These are phyloP conservation scores for Malthinus flaveolus DNA, from an alignment of 2,888 invertebrate species.

Conservation along the genomic window DNA sequence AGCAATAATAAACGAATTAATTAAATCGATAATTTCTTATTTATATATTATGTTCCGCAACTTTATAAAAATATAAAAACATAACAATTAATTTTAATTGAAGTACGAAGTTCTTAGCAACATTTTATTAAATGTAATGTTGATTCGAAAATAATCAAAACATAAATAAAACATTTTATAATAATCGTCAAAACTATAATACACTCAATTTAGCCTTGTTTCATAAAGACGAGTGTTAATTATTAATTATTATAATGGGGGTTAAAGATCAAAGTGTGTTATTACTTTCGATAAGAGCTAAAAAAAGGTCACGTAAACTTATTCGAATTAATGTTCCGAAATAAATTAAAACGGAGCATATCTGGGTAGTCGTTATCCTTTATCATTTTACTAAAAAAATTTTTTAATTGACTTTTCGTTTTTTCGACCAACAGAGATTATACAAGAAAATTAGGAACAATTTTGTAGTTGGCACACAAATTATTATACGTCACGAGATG, in stretches of 20 bases:
- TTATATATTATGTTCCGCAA: not conserved
- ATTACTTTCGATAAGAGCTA: conserved; percentile 24
- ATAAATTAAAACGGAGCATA: conserved; percentile 14
- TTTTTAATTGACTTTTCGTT: too few species aligned
- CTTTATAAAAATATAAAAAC: conserved; percentile 3
- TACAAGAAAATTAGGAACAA: not conserved
- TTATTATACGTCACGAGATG: conserved; percentile 1
- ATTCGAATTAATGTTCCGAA: conserved; percentile 11
- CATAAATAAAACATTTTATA: not conserved
- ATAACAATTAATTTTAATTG: conserved; percentile 6
- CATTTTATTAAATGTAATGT: conserved; percentile 8
- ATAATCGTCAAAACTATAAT: conserved; percentile 1
- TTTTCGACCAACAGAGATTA: too few species aligned
- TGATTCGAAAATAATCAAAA: not conserved
- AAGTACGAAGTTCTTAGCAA: conserved; percentile 9
- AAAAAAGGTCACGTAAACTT: conserved; percentile 26
- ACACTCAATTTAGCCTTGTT: conserved; percentile 27
- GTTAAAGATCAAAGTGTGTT: conserved; percentile 40
- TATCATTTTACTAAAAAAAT: not conserved
- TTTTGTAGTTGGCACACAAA: conserved; percentile 2
- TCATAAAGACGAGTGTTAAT: conserved; percentile 39
- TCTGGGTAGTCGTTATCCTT: conserved; percentile 16
- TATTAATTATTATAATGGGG: conserved; percentile 43
- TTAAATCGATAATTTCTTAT: not conserved
- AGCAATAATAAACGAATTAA: too few species aligned